Percentiles rank a stretch among this genome's conserved stretches.
Conservation (phyloP, 1,140 invertebrate genomes). For the Steinernema khuongi region DNA sequence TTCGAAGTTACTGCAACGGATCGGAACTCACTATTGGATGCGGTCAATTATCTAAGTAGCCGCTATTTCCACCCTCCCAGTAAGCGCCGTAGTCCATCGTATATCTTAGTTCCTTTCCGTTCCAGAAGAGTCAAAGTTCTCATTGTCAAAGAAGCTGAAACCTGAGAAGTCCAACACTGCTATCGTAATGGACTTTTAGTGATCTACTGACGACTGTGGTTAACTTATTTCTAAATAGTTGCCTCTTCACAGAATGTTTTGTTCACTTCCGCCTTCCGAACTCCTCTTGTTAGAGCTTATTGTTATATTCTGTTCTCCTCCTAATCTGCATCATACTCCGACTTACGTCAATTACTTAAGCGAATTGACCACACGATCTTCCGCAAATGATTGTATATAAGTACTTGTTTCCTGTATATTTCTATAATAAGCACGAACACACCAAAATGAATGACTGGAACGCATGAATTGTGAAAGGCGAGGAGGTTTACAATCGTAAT, state of each 20-base stretch:
- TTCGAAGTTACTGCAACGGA: slow-evolving; percentile 46
- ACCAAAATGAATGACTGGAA: too few species aligned
- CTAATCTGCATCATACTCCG: not conserved
- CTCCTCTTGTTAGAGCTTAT: not conserved
- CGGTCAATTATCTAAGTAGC: slow-evolving; percentile 49
- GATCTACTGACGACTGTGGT: not conserved
- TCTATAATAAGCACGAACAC: too few species aligned
- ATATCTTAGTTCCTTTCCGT: slow-evolving; percentile 21
- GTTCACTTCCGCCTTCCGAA: not conserved
- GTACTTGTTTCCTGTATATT: too few species aligned
- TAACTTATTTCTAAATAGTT: slow-evolving; percentile 12
- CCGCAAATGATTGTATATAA: not conserved
- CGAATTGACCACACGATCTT: not conserved
- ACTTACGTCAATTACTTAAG: not conserved
- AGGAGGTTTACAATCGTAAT: too few species aligned
- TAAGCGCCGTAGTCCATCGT: slow-evolving; percentile 30
- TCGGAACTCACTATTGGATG: slow-evolving; percentile 48
- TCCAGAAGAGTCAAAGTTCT: slow-evolving; percentile 58
- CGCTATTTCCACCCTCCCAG: slow-evolving; percentile 52
- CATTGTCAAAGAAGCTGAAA: slow-evolving; percentile 54
- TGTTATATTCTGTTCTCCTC: slow-evolving; percentile 5
- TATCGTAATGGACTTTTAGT: slow-evolving; percentile 57
- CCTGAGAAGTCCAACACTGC: slow-evolving; percentile 57
- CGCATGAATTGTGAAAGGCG: too few species aligned
- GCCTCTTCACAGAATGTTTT: not conserved